Evolutionary conservation across 1,140 invertebrate genomes (phyloP).

Genomic region (Drosophila quadrilineata): DNA sequence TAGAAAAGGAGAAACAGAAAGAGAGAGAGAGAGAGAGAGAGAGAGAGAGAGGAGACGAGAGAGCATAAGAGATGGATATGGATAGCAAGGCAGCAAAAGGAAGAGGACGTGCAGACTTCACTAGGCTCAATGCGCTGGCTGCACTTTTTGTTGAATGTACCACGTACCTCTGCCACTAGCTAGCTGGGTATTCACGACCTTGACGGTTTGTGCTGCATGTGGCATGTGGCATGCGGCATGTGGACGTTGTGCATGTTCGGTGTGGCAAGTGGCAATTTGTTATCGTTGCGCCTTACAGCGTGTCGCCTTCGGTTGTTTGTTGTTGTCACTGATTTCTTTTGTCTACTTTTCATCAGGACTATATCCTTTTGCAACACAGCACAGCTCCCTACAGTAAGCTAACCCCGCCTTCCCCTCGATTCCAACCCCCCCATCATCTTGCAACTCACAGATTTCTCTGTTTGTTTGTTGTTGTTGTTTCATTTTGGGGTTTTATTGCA

Average conservation of each 20-base stretch:
- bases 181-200: too few species aligned
- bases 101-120: conserved; percentile 11
- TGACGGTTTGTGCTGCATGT: too few species aligned
- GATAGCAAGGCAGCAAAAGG: background rate
- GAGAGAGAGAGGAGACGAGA: background rate
- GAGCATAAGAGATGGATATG: background rate
- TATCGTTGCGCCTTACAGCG: too few species aligned
- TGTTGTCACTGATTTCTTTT: conserved; percentile 71
- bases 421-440: background rate
- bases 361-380: too few species aligned
- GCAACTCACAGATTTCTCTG: too few species aligned
- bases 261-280: too few species aligned
- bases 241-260: too few species aligned
- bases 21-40: background rate
- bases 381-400: too few species aligned
- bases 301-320: conserved; percentile 16
- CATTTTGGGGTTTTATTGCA: too few species aligned
- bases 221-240: too few species aligned
- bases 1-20: background rate
- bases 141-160: background rate
- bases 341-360: conserved; percentile 46
- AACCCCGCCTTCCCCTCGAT: background rate
- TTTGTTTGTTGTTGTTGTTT: background rate
- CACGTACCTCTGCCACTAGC: conserved; percentile 4
- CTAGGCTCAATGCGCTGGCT: conserved; percentile 27